These are phyloP conservation scores for Rallus crepitans DNA, from an alignment of 2,797 vertebrate genomes.

Conservation along the genomic window DNA sequence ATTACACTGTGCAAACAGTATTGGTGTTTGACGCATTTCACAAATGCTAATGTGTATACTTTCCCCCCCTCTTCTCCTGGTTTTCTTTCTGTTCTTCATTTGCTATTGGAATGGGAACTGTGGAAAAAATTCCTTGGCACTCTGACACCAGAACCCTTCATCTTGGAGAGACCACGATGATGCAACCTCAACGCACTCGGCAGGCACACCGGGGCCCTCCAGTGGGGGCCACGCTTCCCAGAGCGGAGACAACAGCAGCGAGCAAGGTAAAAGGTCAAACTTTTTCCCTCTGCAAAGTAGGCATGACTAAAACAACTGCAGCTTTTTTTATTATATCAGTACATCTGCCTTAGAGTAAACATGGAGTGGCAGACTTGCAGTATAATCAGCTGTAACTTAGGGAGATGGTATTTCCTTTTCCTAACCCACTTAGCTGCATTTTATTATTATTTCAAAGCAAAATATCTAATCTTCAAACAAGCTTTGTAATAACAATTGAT, in stretches of 20 bases:
- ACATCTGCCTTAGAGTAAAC: conserved; percentile 74
- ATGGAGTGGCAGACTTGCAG: conserved; percentile 69
- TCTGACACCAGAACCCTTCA: conserved; percentile 94
- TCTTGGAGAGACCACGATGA: conserved; percentile 99
- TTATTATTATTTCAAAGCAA: conserved; percentile 72
- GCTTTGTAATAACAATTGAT: conserved; percentile 80
- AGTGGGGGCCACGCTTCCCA: conserved; percentile 98
- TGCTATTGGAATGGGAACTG: conserved; percentile 80
- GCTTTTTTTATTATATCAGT: conserved; percentile 74
- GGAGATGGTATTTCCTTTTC: conserved; percentile 73
- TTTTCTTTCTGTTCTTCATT: conserved; percentile 78
- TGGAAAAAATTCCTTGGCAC: conserved; percentile 78
- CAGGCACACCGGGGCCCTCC: conserved; percentile 98
- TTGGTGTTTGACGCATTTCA: conserved; percentile 59
- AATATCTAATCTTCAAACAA: conserved; percentile 79
- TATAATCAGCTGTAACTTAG: conserved; percentile 69
- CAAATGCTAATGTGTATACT: conserved; percentile 84
- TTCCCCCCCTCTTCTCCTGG: conserved; percentile 69
- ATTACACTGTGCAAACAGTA: conserved; percentile 27
- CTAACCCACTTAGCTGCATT: conserved; percentile 71
- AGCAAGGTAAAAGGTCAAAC: conserved; percentile 93
- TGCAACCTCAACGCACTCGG: conserved; percentile 98
- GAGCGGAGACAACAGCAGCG: conserved; percentile 99
- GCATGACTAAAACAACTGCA: conserved; percentile 78
- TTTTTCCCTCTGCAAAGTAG: conserved; percentile 76